Percentiles rank a stretch among this genome's conserved stretches.
phyloP scores from a whole-genome alignment of 2,888 invertebrate genomes.

The Synanthedon myopaeformis region DNA sequence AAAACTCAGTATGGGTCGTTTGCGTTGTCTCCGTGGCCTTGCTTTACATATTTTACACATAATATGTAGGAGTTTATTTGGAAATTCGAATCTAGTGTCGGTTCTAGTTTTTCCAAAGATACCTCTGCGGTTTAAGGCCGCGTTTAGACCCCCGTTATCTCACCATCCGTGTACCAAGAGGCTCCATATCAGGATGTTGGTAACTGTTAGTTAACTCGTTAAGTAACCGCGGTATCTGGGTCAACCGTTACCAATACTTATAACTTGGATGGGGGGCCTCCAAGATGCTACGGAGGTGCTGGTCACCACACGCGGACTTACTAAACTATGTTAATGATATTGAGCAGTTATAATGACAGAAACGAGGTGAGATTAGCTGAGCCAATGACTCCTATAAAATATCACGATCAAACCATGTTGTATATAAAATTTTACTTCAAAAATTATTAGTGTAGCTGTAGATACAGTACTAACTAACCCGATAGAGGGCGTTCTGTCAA shows the following conservation, averaged over 20 bases:
- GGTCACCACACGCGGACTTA: not conserved
- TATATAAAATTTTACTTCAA: too few relatives aligned
- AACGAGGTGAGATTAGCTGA: not conserved
- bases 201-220: slow-evolving; percentile 46
- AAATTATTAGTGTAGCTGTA: too few relatives aligned
- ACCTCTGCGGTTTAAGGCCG: slow-evolving; percentile 21
- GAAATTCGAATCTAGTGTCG: not conserved
- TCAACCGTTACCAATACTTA: slow-evolving; percentile 51
- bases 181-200: slow-evolving; percentile 46
- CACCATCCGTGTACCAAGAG: slow-evolving; percentile 52
- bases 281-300: not conserved
- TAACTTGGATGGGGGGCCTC: slow-evolving; percentile 11
- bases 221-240: slow-evolving; percentile 38
- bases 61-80: not conserved
- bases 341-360: not conserved
- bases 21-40: too few relatives aligned
- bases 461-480: too few relatives aligned
- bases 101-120: not conserved
- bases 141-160: slow-evolving; percentile 49
- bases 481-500: too few relatives aligned
- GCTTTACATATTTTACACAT: too few relatives aligned
- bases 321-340: not conserved
- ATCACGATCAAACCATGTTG: too few relatives aligned
- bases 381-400: too few relatives aligned
- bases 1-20: too few relatives aligned